Evolutionary conservation across 2,797 vertebrate genomes (phyloP).

Genomic region (Acanthiza pusilla): DNA sequence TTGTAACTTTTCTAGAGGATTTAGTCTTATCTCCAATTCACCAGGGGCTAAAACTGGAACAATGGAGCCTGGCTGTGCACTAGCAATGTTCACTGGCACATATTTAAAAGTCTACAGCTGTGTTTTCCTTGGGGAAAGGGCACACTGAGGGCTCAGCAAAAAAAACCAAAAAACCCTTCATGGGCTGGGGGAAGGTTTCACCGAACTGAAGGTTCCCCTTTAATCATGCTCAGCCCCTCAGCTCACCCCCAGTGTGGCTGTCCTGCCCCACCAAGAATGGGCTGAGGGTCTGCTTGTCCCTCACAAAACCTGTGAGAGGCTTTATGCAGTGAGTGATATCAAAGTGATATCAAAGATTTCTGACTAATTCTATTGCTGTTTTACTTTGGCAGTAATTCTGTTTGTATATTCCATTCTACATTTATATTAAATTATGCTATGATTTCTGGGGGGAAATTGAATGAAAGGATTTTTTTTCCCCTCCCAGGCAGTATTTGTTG

Average conservation of each 20-base stretch:
- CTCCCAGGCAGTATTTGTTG: not conserved
- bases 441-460: not conserved
- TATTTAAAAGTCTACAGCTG: not conserved
- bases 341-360: not conserved
- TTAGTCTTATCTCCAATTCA: not conserved
- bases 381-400: not conserved
- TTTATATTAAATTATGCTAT: not conserved
- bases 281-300: not conserved
- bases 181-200: not conserved
- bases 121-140: not conserved
- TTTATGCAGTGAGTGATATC: not conserved
- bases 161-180: not conserved
- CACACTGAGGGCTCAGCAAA: not conserved
- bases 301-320: not conserved
- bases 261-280: rapidly evolving
- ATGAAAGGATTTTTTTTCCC: not conserved
- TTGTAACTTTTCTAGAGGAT: not conserved
- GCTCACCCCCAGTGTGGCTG: not conserved
- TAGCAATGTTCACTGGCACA: not conserved
- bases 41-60: not conserved
- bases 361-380: not conserved
- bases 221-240: not conserved
- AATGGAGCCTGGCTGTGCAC: not conserved
- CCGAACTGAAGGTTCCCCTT: not conserved
- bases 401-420: not conserved